Conservation (phyloP, 2,797 vertebrate species). For the Botia almorhae region DNA sequence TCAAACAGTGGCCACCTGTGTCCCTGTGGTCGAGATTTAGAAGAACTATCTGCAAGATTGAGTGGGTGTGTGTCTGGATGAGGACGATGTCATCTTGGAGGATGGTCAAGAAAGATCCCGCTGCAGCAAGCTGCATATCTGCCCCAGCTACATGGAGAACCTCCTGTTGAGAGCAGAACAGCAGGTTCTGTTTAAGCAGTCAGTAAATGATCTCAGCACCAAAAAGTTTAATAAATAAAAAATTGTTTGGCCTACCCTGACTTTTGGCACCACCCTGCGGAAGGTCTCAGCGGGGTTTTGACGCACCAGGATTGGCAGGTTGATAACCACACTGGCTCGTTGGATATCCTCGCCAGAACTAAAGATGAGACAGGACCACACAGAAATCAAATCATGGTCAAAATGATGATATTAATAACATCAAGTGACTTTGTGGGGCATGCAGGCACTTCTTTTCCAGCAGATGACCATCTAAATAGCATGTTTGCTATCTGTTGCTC, state of each 20-base stretch:
- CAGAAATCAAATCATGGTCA: constrained; percentile 1
- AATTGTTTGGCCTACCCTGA: constrained; percentile 81
- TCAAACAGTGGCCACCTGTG: constrained; percentile 77
- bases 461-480: neutral
- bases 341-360: constrained; percentile 94
- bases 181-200: constrained; percentile 4
- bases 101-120: constrained; percentile 88
- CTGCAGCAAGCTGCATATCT: constrained; percentile 92
- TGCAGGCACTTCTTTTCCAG: neutral
- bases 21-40: constrained; percentile 92
- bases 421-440: neutral
- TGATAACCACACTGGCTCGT: constrained; percentile 90
- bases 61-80: constrained; percentile 89
- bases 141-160: constrained; percentile 85
- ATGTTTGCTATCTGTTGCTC: constrained; percentile 1
- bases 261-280: constrained; percentile 91
- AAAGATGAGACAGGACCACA: constrained; percentile 45
- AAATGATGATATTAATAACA: neutral
- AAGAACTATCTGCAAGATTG: constrained; percentile 91
- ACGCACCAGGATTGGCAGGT: constrained; percentile 89
- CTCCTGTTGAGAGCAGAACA: constrained; percentile 76
- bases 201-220: neutral
- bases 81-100: constrained; percentile 92
- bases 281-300: constrained; percentile 94
- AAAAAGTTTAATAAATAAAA: constrained; percentile 6